Percentiles rank a stretch among this genome's conserved stretches.
Evolutionary conservation across 2,888 invertebrate species (phyloP).

Genomic region (Iselma pallidipennis): DNA sequence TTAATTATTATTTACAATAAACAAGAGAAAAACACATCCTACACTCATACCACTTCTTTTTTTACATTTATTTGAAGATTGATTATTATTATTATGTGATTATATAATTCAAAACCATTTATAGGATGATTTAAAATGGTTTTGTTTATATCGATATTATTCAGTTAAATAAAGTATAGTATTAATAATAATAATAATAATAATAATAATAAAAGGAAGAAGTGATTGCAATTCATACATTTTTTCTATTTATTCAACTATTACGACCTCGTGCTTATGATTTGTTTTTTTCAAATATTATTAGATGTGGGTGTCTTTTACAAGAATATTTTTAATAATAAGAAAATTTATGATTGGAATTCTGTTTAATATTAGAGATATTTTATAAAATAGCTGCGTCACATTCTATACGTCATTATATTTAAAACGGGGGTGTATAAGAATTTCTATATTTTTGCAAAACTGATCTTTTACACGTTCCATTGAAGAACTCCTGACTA

Average conservation of each 20-base stretch:
- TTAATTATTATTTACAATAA: too few species aligned
- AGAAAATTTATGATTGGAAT: background rate
- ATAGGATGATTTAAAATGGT: background rate
- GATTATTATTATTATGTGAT: background rate
- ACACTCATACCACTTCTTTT: too few species aligned
- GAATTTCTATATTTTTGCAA: background rate
- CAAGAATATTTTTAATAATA: background rate
- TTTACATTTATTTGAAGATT: too few species aligned
- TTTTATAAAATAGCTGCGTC: background rate
- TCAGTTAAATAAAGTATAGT: background rate
- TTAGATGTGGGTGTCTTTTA: background rate
- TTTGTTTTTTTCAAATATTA: background rate
- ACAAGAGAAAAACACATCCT: too few species aligned
- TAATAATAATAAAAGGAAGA: background rate
- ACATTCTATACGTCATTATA: background rate
- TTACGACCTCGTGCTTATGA: background rate
- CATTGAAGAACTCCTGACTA: too few species aligned
- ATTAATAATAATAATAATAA: background rate
- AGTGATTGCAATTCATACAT: background rate
- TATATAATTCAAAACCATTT: background rate
- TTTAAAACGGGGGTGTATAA: too few species aligned
- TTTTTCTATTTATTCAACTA: background rate
- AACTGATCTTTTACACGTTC: too few species aligned
- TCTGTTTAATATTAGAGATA: background rate
- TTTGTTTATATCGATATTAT: background rate